Evolutionary conservation across 2,888 invertebrate genomes (phyloP), one percentile per base, ranked within the genome.

Genomic region (Physocephala rufipes): DNA sequence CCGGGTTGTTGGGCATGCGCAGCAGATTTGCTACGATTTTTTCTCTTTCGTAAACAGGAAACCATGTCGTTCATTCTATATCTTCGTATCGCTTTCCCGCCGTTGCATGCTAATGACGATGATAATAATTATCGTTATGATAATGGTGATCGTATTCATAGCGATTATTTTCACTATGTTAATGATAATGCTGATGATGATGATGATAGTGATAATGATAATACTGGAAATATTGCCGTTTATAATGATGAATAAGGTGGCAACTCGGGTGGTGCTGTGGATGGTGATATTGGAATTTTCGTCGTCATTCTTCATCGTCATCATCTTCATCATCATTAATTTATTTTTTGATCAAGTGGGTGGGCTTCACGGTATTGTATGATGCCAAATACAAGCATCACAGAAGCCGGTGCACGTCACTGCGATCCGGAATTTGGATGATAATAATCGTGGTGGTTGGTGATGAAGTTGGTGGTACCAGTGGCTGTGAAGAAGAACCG

Each of bases 291-390:
- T 26, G 16, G 70, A 72, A 74, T 73, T 15, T 74, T 77, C 77
- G 77, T 84, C 85, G 85, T 83, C 82, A 82, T 84, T 82, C 82
- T 82, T 79, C 79, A 80, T 78, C 78, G 79, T 79, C 79, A 79
- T 79, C 79, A 80, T 80, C 80, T 80, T 80, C 73, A 58, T 53
- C 55, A 74, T 71, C 36, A 36, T 36, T 49, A 19, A 19, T 15
- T 49, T 49, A n/a, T 19, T 49, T 9, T 15, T 15, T 49, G 49
- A 49, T 12, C 12, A 49, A 49, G 19, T 12, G 19, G n/a, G 3
- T n/a, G 7, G 49, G 16, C 49, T 15, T 7, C n/a, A 45, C 15
- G 45, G 45, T 9, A 45, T 49, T 7, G 12, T 49, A n/a, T 12
- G 49, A n/a, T 49, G 3, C 36, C 36, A 9, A 9, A 36, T 4